Evolutionary conservation across 2,797 vertebrate genomes (phyloP).

Genomic region (Pogonophryne albipinna): DNA sequence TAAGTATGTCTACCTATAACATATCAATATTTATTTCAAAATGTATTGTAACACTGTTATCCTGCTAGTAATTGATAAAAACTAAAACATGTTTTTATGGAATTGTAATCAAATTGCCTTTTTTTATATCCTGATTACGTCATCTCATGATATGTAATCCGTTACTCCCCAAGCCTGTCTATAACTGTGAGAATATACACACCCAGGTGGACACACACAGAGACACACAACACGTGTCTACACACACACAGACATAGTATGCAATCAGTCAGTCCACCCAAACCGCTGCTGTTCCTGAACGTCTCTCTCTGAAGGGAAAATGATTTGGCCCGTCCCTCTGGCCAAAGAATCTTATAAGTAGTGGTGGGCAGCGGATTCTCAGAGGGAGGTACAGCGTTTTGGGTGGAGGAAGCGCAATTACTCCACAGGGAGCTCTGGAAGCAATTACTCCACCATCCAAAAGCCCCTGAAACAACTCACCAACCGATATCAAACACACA

Average conservation of each 20-base stretch:
- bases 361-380: constrained; percentile 69
- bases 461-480: constrained; percentile 75
- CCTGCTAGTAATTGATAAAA: too few species aligned
- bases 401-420: constrained; percentile 74
- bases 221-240: neutral
- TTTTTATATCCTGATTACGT: too few species aligned
- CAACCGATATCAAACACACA: constrained; percentile 56
- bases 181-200: constrained; percentile 42
- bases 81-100: too few species aligned
- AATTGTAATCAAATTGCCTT: too few species aligned
- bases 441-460: constrained; percentile 79
- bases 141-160: too few species aligned
- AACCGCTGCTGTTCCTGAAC: constrained; percentile 48
- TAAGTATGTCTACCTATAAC: too few species aligned
- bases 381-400: constrained; percentile 59
- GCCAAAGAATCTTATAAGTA: constrained; percentile 55
- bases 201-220: constrained; percentile 38
- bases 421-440: constrained; percentile 83
- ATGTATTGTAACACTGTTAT: too few species aligned
- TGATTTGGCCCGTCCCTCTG: constrained; percentile 50
- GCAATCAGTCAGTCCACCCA: constrained; percentile 48
- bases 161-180: constrained; percentile 14
- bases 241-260: neutral
- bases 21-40: too few species aligned
- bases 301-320: constrained; percentile 58